Percentiles rank a stretch among this genome's conserved stretches.
These are phyloP conservation scores for Maccullochella peelii DNA, from an alignment of 2,113 vertebrate genomes.

Conservation along the genomic window DNA sequence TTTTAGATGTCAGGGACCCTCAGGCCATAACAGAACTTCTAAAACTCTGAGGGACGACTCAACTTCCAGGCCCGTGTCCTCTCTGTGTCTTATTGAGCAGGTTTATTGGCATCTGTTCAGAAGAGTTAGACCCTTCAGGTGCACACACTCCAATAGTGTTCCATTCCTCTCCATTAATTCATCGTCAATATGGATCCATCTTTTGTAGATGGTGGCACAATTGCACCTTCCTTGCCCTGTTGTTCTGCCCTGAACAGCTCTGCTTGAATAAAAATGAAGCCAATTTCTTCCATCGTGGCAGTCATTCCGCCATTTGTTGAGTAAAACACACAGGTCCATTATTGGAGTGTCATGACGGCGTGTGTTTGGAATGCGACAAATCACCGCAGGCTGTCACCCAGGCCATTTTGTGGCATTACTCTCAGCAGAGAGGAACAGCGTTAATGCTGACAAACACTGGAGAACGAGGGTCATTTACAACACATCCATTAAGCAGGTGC, in stretches of 20 bases:
- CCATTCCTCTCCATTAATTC: constrained; percentile 77
- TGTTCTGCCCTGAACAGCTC: constrained; percentile 86
- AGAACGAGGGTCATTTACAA: constrained; percentile 81
- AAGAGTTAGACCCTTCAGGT: constrained; percentile 62
- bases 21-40: constrained; percentile 47
- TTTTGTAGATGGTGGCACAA: constrained; percentile 88
- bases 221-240: constrained; percentile 87
- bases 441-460: constrained; percentile 82
- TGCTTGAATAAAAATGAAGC: constrained; percentile 84
- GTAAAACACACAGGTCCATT: constrained; percentile 82
- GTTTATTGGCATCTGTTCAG: constrained; percentile 71
- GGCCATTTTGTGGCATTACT: constrained; percentile 79
- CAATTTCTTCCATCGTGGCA: constrained; percentile 67
- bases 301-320: constrained; percentile 82
- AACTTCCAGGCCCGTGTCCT: constrained; percentile 57
- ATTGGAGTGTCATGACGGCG: constrained; percentile 78
- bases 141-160: constrained; percentile 52
- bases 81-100: constrained; percentile 71
- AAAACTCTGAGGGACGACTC: constrained; percentile 55
- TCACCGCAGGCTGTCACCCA: constrained; percentile 72
- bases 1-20: constrained; percentile 7
- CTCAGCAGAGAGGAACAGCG: constrained; percentile 71
- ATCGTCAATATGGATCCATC: constrained; percentile 79
- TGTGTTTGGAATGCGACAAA: constrained; percentile 80
- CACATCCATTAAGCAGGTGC: constrained; percentile 83